These are phyloP conservation scores for Pituophis catenifer DNA, from an alignment of 2,113 vertebrate genomes.

Conservation along the genomic window DNA sequence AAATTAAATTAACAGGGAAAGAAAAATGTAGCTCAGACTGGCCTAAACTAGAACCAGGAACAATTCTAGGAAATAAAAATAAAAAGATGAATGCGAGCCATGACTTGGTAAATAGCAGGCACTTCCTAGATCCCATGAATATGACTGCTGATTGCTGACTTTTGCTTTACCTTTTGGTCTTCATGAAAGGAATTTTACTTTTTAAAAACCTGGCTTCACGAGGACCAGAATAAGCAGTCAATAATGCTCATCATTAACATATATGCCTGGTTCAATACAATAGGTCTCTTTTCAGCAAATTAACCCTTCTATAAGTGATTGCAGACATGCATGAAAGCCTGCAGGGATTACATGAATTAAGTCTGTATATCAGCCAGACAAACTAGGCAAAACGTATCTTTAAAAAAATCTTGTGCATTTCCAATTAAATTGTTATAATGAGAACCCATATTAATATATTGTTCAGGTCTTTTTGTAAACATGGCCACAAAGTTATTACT, in stretches of 20 bases:
- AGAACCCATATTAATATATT: background rate
- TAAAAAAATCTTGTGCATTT: background rate
- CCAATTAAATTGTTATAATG: background rate
- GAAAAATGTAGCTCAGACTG: background rate
- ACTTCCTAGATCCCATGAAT: slow-evolving; percentile 25
- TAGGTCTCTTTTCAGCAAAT: background rate
- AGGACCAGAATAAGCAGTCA: background rate
- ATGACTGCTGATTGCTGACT: slow-evolving; percentile 20
- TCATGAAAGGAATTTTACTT: background rate
- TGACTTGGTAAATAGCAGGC: background rate
- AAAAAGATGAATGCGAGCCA: slow-evolving; percentile 1
- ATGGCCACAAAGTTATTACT: background rate
- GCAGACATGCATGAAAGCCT: background rate
- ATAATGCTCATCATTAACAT: background rate
- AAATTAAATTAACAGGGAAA: background rate
- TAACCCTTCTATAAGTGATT: background rate
- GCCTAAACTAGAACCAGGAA: background rate
- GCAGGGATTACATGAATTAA: rapidly evolving
- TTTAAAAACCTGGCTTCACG: slow-evolving; percentile 18
- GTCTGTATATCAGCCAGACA: background rate
- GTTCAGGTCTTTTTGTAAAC: background rate
- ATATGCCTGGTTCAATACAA: background rate
- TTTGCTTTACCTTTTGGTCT: slow-evolving; percentile 9
- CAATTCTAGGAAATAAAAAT: background rate
- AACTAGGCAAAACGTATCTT: rapidly evolving